A percentile compares a stretch with the other conserved stretches of the same genome.
Evolutionary conservation across 1,140 invertebrate genomes (phyloP).

Genomic region (Procambarus clarkii): DNA sequence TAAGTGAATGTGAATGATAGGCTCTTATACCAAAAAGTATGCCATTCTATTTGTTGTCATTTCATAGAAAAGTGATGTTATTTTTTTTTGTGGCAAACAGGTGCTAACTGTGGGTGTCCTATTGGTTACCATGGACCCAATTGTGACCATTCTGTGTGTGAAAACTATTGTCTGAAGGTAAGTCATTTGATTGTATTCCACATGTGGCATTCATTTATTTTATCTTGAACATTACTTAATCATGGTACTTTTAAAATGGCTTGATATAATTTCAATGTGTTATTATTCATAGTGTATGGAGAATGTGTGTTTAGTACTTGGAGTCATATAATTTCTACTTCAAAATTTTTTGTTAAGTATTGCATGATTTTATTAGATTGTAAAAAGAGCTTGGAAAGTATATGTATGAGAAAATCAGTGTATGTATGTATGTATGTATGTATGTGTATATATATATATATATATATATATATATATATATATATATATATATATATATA

Average conservation of each 20-base stretch:
- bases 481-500: no score
- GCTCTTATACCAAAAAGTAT: no score
- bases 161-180: constrained; percentile 28
- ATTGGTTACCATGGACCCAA: constrained; percentile 30
- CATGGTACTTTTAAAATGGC: neutral
- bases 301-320: no score
- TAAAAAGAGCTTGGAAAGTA: neutral
- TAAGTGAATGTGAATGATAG: no score
- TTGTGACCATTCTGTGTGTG: constrained; percentile 29
- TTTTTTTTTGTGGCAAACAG: neutral
- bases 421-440: neutral
- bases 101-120: constrained; percentile 22
- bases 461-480: no score
- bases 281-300: no score
- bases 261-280: neutral
- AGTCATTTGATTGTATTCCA: neutral
- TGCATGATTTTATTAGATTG: neutral
- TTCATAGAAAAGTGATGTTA: no score
- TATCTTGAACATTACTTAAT: no score
- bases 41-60: no score
- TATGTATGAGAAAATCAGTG: neutral
- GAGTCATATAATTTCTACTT: neutral
- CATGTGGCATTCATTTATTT: no score
- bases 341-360: neutral
- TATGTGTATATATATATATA: neutral